phyloP scores from a whole-genome alignment of 2,113 vertebrate genomes.

The Apodemus speciosus region DNA sequence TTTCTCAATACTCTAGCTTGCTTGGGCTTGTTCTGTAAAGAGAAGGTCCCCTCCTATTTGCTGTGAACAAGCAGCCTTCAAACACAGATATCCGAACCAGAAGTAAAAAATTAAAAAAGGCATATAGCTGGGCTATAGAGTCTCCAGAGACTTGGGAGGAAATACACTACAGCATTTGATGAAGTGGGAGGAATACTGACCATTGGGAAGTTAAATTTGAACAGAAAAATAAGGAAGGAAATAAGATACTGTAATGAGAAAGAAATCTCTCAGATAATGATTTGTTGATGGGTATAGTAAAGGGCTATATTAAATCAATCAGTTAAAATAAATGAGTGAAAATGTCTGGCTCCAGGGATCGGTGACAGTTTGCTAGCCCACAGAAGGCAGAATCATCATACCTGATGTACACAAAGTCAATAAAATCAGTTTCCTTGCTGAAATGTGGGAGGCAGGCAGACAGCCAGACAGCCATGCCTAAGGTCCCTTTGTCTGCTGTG shows the following conservation, averaged over 20 bases:
- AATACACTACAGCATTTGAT: neutral
- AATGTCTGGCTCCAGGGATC: neutral
- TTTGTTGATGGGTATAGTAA: neutral
- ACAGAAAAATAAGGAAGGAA: constrained; percentile 41
- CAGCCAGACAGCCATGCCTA: neutral
- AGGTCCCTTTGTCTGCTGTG: no score
- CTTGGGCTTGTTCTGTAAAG: neutral
- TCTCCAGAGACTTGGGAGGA: neutral
- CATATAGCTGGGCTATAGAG: neutral
- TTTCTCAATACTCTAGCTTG: neutral
- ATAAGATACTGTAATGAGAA: neutral
- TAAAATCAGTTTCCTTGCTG: neutral
- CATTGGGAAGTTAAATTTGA: neutral
- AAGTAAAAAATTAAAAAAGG: neutral
- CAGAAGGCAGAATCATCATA: neutral
- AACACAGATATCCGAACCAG: neutral
- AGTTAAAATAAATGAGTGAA: neutral
- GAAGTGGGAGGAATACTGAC: neutral
- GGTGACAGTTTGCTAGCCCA: neutral
- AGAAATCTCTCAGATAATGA: constrained; percentile 6
- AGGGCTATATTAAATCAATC: constrained; percentile 17
- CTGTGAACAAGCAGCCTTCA: neutral
- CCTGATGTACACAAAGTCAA: neutral
- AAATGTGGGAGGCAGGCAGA: neutral
- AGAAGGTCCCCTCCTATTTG: neutral